Evolutionary conservation across 2,888 invertebrate genomes (phyloP).

Genomic region (Abscondita cerata): DNA sequence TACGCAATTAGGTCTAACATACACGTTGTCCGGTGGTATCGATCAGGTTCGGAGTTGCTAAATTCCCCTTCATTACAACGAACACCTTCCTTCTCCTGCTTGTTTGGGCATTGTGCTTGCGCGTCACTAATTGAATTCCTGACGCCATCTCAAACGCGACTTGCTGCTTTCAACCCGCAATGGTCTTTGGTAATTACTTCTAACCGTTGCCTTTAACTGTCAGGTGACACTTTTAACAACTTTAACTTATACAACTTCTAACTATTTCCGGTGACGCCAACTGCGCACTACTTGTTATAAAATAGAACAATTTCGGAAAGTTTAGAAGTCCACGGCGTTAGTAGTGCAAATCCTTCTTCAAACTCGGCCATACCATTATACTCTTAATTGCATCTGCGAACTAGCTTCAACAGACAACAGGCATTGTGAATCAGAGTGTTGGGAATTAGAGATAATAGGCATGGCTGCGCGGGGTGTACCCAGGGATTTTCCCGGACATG

Average conservation of each 20-base stretch:
- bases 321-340: slow-evolving; percentile 14
- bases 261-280: slow-evolving; percentile 15
- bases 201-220: slow-evolving; percentile 41
- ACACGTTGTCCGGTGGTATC: slow-evolving; percentile 37
- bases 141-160: slow-evolving; percentile 48
- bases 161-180: slow-evolving; percentile 35
- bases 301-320: slow-evolving; percentile 20
- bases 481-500: slow-evolving; percentile 46
- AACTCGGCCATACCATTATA: slow-evolving; percentile 47
- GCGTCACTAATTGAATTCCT: slow-evolving; percentile 54
- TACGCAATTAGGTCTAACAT: slow-evolving; percentile 39
- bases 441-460: slow-evolving; percentile 51
- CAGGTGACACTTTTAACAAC: slow-evolving; percentile 43
- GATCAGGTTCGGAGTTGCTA: slow-evolving; percentile 38
- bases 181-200: slow-evolving; percentile 38
- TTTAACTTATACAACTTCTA: slow-evolving; percentile 2
- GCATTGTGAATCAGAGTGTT: slow-evolving; percentile 51
- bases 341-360: slow-evolving; percentile 15
- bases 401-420: slow-evolving; percentile 45
- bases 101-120: slow-evolving; percentile 40
- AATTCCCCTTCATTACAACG: slow-evolving; percentile 41
- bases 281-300: slow-evolving; percentile 17
- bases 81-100: slow-evolving; percentile 41
- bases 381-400: slow-evolving; percentile 51
- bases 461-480: slow-evolving; percentile 43